Conservation (phyloP, 1,140 invertebrate genomes). For the Drosophila navojoa region DNA sequence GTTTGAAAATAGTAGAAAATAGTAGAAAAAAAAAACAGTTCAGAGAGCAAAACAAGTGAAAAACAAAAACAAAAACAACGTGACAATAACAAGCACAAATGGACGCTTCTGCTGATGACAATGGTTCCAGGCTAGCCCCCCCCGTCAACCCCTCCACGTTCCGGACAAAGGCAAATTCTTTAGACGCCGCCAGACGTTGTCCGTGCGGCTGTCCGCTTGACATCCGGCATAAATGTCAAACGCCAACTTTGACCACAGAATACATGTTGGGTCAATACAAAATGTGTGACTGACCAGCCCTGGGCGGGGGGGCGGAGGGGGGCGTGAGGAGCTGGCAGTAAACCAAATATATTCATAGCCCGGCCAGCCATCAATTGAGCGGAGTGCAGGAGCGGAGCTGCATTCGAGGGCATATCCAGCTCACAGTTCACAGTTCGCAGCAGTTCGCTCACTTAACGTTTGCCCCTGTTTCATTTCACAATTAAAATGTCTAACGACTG, state of each 20-base stretch:
- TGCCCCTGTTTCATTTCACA: slow-evolving; percentile 33
- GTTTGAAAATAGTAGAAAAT: slow-evolving; percentile 17
- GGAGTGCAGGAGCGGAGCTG: too few species aligned
- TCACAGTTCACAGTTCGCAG: not conserved
- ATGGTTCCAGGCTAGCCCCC: slow-evolving; percentile 27
- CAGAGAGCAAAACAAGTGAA: slow-evolving; percentile 21
- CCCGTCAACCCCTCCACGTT: not conserved
- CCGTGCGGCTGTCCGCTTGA: slow-evolving; percentile 44
- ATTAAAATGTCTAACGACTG: slow-evolving; percentile 22
- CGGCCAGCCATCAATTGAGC: slow-evolving; percentile 49
- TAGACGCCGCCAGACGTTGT: slow-evolving; percentile 30
- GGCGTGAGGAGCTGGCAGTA: slow-evolving; percentile 17
- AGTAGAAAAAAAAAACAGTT: slow-evolving; percentile 8
- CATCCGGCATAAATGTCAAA: slow-evolving; percentile 82
- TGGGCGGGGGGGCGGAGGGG: not conserved
- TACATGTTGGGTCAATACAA: slow-evolving; percentile 69
- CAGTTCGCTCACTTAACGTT: slow-evolving; percentile 41
- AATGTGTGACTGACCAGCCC: slow-evolving; percentile 26
- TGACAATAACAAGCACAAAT: slow-evolving; percentile 73
- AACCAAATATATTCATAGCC: slow-evolving; percentile 73
- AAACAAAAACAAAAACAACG: slow-evolving; percentile 44
- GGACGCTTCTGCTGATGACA: slow-evolving; percentile 61
- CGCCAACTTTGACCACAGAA: slow-evolving; percentile 78
- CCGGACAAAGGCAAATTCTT: slow-evolving; percentile 45
- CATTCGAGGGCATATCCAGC: not conserved